These are phyloP conservation scores for Cheiracanthium punctorium DNA, from an alignment of 2,888 invertebrate genomes.

Conservation along the genomic window DNA sequence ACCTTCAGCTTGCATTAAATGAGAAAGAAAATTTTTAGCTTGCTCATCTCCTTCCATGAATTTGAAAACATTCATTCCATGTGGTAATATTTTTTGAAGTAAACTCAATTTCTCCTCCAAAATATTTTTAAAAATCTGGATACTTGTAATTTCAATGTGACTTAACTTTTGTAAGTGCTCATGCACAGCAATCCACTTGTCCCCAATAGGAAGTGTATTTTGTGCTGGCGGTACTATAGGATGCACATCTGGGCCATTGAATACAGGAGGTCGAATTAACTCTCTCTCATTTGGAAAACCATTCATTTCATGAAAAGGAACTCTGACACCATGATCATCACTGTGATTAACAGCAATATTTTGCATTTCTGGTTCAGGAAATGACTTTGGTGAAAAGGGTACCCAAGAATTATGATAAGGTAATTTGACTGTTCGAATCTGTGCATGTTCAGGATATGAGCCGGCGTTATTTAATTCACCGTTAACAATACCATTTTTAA, in stretches of 20 bases:
- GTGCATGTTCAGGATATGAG: slow-evolving; percentile 21
- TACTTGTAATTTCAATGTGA: slow-evolving; percentile 19
- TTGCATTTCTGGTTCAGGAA: slow-evolving; percentile 29
- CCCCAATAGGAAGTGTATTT: not conserved
- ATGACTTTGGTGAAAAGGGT: slow-evolving; percentile 34
- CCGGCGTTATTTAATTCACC: slow-evolving; percentile 25
- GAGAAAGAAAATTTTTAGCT: slow-evolving; percentile 25
- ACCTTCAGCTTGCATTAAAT: slow-evolving; percentile 27
- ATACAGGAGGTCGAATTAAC: not conserved
- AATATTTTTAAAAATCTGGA: not conserved
- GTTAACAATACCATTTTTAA: slow-evolving; percentile 36
- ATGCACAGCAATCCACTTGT: slow-evolving; percentile 44
- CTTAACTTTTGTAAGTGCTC: slow-evolving; percentile 17
- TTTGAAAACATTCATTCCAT: slow-evolving; percentile 24
- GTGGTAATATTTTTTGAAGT: slow-evolving; percentile 41
- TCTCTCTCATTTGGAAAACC: slow-evolving; percentile 41
- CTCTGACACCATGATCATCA: slow-evolving; percentile 31
- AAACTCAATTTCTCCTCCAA: slow-evolving; percentile 42
- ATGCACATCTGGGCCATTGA: slow-evolving; percentile 14
- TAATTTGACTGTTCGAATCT: slow-evolving; percentile 16
- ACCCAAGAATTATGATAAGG: slow-evolving; percentile 49
- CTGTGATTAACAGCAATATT: slow-evolving; percentile 25
- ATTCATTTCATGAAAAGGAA: slow-evolving; percentile 55
- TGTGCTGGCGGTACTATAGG: not conserved
- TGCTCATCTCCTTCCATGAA: slow-evolving; percentile 48